Conservation (phyloP, 2,888 invertebrate genomes). For the Malthinus seriepunctatus region DNA sequence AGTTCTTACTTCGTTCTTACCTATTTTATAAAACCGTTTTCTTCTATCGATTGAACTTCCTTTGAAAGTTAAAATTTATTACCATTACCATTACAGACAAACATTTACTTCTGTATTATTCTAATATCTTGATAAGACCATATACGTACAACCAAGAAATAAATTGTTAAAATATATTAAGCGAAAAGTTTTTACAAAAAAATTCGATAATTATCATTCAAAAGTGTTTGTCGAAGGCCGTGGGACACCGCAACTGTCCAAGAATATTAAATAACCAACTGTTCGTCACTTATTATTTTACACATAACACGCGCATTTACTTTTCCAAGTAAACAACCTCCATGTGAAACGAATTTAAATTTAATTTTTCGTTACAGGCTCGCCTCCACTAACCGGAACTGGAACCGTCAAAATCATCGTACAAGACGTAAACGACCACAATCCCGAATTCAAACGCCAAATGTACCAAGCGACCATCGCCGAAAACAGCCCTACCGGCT, state of each 20-base stretch:
- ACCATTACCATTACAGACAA: conserved; percentile 10
- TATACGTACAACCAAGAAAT: conserved; percentile 2
- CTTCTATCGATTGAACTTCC: conserved; percentile 18
- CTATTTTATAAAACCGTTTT: conserved; percentile 18
- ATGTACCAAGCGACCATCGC: conserved; percentile 76
- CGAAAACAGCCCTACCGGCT: conserved; percentile 82
- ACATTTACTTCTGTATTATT: conserved; percentile 25
- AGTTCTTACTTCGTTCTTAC: conserved; percentile 12
- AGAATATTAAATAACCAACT: conserved; percentile 21
- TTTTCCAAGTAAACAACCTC: conserved; percentile 8
- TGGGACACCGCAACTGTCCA: conserved; percentile 32
- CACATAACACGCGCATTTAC: conserved; percentile 10
- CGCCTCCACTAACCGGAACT: conserved; percentile 89
- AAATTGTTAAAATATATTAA: no score
- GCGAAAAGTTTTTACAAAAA: neutral
- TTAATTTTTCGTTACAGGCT: conserved; percentile 65
- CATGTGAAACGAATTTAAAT: neutral
- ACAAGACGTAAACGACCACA: conserved; percentile 93
- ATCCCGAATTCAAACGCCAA: conserved; percentile 83
- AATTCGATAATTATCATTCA: conserved; percentile 36
- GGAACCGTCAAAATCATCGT: conserved; percentile 88
- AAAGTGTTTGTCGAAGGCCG: conserved; percentile 35
- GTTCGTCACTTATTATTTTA: conserved; percentile 19
- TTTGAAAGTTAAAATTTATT: conserved; percentile 7
- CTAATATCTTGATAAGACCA: conserved; percentile 1